Evolutionary conservation across 2,797 vertebrate species (phyloP), one percentile per base, ranked within the genome.

Genomic region (Lithobates sylvaticus): DNA sequence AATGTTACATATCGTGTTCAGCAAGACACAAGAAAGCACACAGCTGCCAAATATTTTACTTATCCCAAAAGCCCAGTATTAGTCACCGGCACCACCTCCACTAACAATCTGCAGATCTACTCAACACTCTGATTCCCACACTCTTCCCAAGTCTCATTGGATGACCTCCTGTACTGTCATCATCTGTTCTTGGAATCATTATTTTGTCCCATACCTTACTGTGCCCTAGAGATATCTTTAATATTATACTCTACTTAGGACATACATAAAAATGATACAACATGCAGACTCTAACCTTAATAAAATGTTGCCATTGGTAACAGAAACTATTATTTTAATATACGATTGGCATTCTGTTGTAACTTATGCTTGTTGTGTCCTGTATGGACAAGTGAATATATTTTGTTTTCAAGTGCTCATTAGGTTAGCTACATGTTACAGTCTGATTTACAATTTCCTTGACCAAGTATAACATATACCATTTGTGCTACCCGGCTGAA

Each of bases 31-130:
- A 47, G 44, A 47, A 74, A 44, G 16, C 36, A 9, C 71, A 26
- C 7, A n/a, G 54, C 32, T 44, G 29, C 39, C 16, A 47, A 74
- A 36, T 16, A 83, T 50, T 76, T 69, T 42, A 42, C 47, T 29
- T 76, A 76, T 64, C 73, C 82, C 73, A 64, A 64, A 61, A 64
- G 71, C 42, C 58, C 50, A 13, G 44, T 10, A 78, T 84, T 78
- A 84, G 23, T 84, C 83, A 84, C 65, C 26, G 71, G 5, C 23
- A 16, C 82, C 75, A 84, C 83, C 67, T 77, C 72, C 74, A 77
- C 65, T 44, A 29, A 79, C 29, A 54, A 50, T 80, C 23, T 64
- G 21, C 23, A 3, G 12, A 29, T 67, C 2, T 16, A 36, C 71
- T 61, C 58, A 3, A 50, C 42, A 3, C 44, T 70, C 44, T 36